phyloP scores from a whole-genome alignment of 2,888 invertebrate genomes.

The Cerastis leucographa region DNA sequence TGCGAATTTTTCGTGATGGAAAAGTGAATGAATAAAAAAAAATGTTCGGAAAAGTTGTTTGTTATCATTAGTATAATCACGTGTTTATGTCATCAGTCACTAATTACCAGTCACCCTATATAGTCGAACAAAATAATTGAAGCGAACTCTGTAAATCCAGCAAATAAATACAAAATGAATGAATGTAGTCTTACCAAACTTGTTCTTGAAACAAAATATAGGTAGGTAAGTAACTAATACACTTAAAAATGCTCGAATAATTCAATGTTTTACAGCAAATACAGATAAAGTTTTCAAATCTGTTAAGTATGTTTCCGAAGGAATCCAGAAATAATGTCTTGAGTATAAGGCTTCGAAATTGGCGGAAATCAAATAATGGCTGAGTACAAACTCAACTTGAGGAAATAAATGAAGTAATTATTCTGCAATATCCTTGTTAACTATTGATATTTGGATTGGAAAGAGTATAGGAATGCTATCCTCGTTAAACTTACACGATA shows the following conservation, averaged over 20 bases:
- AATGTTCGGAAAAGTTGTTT: no score
- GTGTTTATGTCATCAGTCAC: no score
- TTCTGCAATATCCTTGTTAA: background rate
- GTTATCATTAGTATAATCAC: no score
- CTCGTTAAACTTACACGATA: background rate
- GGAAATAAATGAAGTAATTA: background rate
- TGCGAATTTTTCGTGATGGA: no score
- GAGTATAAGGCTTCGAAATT: constrained; percentile 42
- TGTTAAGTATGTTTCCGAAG: constrained; percentile 68
- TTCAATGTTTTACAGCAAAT: constrained; percentile 45
- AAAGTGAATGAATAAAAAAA: no score
- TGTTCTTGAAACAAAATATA: constrained; percentile 4
- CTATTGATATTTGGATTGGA: background rate
- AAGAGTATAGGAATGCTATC: background rate
- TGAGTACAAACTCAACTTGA: background rate
- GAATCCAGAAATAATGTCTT: constrained; percentile 57
- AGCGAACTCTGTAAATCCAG: background rate
- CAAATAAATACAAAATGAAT: background rate
- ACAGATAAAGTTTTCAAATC: constrained; percentile 73
- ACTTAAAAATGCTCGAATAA: constrained; percentile 54
- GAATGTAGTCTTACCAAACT: background rate
- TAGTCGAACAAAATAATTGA: background rate
- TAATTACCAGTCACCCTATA: no score
- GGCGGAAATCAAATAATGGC: constrained; percentile 37
- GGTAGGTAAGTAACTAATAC: constrained; percentile 12